These are phyloP conservation scores for Siniperca obscura DNA, from an alignment of 2,797 vertebrate species.

Conservation along the genomic window DNA sequence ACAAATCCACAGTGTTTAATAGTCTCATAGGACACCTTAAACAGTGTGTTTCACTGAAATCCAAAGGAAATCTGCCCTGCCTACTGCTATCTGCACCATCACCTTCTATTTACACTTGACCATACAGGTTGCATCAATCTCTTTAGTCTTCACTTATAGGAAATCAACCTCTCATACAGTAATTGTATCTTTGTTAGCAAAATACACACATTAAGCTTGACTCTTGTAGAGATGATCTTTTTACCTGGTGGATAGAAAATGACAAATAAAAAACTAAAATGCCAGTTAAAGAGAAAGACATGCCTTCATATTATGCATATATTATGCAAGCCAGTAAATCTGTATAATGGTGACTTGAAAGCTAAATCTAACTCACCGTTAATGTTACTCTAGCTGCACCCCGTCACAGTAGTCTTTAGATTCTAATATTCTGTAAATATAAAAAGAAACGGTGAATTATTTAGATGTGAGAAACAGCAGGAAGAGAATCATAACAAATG, in stretches of 20 bases:
- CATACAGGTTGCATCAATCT: not conserved
- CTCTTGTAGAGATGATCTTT: slow-evolving; percentile 15
- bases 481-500: not conserved
- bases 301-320: not conserved
- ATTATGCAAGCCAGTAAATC: not conserved
- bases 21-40: too few relatives aligned
- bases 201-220: slow-evolving; percentile 2
- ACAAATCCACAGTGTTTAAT: not conserved
- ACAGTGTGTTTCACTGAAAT: not conserved
- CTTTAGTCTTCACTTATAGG: too few relatives aligned
- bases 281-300: not conserved
- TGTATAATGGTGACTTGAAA: not conserved
- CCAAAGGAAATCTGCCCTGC: not conserved
- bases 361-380: slow-evolving; percentile 23
- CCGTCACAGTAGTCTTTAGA: slow-evolving; percentile 79
- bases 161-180: not conserved
- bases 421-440: slow-evolving; percentile 69
- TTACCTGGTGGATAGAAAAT: slow-evolving; percentile 43
- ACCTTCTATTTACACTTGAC: slow-evolving; percentile 3
- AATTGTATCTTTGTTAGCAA: not conserved
- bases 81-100: not conserved
- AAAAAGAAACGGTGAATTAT: slow-evolving; percentile 1
- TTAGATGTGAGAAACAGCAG: slow-evolving; percentile 12
- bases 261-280: not conserved
- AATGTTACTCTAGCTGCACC: slow-evolving; percentile 76